phyloP scores from a whole-genome alignment of 2,797 vertebrate genomes.

The Capromys pilorides region DNA sequence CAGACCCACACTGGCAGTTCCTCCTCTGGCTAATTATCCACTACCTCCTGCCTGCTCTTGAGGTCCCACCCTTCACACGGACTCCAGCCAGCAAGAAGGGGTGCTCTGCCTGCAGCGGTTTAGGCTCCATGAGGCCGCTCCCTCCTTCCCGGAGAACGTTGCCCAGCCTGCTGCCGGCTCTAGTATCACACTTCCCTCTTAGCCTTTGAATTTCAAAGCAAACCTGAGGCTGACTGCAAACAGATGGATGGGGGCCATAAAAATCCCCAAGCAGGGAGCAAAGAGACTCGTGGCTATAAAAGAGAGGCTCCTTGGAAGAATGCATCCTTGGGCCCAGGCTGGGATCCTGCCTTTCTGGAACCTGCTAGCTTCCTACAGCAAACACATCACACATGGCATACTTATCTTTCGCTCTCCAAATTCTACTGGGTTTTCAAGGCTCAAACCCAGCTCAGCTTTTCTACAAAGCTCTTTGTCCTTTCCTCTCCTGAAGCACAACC shows the following conservation, averaged over 20 bases:
- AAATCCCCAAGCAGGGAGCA: slow-evolving; percentile 71
- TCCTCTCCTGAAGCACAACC: background rate
- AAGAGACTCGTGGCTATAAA: slow-evolving; percentile 40
- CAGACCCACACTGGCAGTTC: background rate
- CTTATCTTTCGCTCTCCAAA: background rate
- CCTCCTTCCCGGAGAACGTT: slow-evolving; percentile 60
- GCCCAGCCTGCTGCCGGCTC: slow-evolving; percentile 65
- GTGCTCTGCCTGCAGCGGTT: slow-evolving; percentile 7
- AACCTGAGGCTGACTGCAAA: slow-evolving; percentile 81
- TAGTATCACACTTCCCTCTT: slow-evolving; percentile 76
- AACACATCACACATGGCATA: background rate
- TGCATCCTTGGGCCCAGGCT: slow-evolving; percentile 44
- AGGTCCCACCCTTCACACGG: background rate
- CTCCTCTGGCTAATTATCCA: background rate
- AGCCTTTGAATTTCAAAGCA: slow-evolving; percentile 82
- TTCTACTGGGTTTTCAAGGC: background rate
- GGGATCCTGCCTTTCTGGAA: background rate
- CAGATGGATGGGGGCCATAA: slow-evolving; percentile 69
- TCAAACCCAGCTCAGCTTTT: background rate
- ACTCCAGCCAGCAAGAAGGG: slow-evolving; percentile 26
- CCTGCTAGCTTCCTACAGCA: background rate
- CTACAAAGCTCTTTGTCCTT: slow-evolving; percentile 35
- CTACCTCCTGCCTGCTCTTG: background rate
- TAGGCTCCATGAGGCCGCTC: slow-evolving; percentile 33
- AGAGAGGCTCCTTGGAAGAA: slow-evolving; percentile 63